Conservation (phyloP, 1,140 invertebrate species). For the Sinonovacula constricta region DNA sequence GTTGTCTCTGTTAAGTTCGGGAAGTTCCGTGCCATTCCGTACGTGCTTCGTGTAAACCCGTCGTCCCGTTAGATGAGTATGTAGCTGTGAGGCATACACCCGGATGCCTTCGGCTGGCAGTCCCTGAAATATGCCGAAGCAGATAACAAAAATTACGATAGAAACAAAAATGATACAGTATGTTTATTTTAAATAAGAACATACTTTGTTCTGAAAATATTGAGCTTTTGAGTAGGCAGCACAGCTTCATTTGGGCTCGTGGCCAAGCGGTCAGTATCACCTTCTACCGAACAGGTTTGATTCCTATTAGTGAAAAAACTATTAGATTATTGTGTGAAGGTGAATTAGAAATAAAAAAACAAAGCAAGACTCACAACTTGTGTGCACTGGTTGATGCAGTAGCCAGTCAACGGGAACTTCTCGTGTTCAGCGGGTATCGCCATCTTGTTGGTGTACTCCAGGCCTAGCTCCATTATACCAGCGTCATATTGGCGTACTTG, state of each 20-base stretch:
- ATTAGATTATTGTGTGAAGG: too few species aligned
- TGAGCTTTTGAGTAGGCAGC: too few species aligned
- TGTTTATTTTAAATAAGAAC: too few species aligned
- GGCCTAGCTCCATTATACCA: slow-evolving; percentile 96
- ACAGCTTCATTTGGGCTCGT: too few species aligned
- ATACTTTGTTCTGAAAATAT: too few species aligned
- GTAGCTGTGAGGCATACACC: slow-evolving; percentile 97
- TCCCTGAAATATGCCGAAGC: too few species aligned
- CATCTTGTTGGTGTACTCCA: slow-evolving; percentile 99
- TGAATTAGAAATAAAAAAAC: too few species aligned
- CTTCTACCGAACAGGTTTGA: too few species aligned
- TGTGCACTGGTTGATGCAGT: slow-evolving; percentile 96
- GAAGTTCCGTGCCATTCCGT: slow-evolving; percentile 86
- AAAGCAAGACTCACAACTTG: slow-evolving; percentile 83
- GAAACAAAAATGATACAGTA: too few species aligned
- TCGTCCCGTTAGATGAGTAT: slow-evolving; percentile 96
- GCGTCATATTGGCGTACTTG: slow-evolving; percentile 90
- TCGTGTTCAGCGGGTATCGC: slow-evolving; percentile 92
- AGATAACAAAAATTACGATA: too few species aligned
- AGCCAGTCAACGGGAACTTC: slow-evolving; percentile 89
- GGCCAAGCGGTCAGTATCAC: too few species aligned
- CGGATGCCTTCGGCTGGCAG: slow-evolving; percentile 90
- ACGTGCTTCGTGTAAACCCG: slow-evolving; percentile 92
- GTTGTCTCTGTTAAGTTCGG: slow-evolving; percentile 92
- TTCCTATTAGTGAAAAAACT: background rate